Evolutionary conservation across 2,888 invertebrate species (phyloP), one percentile per base, ranked within the genome.

Genomic region (Cenopis cana): DNA sequence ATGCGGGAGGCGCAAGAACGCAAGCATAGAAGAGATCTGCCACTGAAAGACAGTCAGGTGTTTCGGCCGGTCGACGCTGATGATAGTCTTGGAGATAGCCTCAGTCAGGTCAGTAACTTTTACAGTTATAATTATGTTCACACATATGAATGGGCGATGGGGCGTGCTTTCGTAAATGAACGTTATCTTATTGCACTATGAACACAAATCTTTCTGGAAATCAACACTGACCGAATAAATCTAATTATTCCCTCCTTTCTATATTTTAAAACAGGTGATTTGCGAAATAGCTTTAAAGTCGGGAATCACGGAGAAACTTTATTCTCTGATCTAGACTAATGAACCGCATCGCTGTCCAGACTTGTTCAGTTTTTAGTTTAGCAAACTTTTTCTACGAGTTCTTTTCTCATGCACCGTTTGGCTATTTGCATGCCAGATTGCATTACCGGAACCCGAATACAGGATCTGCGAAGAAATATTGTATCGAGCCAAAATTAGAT

Each of bases 81-180:
- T 59, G 91, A 89, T 77, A 93, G 93, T 78, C 83, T 92, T 50
- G 92, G 90, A 74, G 93, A 93, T 77, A 94, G 93, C 77, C 89
- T 94, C 12, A 93, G 93, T 82, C 94, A 94, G 91, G 94, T 94
- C 82, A 81, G 82, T 76, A 33, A 33, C 33, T 33, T 33, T 33
- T 33, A 4, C 12, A 10, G 14, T 41, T 41, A 1, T 33, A 33
- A 8, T 5, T 33, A 33, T 8, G 33, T 33, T 33, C 33, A 33
- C 33, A 33, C 5, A 33, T 5, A 8, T 8, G 9, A 46, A n/a
- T n/a, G n/a, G n/a, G n/a, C 14, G 14, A 41, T 14, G 2, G 38
- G 11, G 41, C 14, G 14, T 5, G 8, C n/a, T 46, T n/a, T 8
- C 46, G n/a, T n/a, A n/a, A 46, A 46, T 46, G 41, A 12, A 41